Conservation (phyloP, 2,888 invertebrate species). For the Drosophila paranaensis region DNA sequence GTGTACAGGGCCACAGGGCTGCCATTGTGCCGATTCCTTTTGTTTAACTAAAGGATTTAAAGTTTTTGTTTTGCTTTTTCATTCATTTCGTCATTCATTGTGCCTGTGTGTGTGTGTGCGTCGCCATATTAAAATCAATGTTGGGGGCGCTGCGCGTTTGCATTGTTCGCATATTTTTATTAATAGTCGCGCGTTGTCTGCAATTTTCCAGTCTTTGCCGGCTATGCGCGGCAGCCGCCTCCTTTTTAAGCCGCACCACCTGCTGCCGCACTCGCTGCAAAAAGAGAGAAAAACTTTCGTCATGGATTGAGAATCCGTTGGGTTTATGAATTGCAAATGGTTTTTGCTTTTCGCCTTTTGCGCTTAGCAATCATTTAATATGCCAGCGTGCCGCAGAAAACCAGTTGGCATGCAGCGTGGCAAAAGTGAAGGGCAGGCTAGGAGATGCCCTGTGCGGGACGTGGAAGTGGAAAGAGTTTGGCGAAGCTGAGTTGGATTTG, state of each 20-base stretch:
- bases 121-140: slow-evolving; percentile 70
- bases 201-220: slow-evolving; percentile 56
- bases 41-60: slow-evolving; percentile 74
- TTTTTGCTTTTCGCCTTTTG: slow-evolving; percentile 63
- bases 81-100: slow-evolving; percentile 70
- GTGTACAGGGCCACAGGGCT: slow-evolving; percentile 28
- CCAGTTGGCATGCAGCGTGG: slow-evolving; percentile 3
- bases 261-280: slow-evolving; percentile 53
- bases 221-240: neutral
- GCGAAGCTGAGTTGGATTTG: neutral
- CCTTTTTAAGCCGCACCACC: slow-evolving; percentile 27
- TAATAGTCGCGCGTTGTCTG: slow-evolving; percentile 72
- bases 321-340: slow-evolving; percentile 69
- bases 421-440: neutral
- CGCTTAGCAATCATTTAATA: slow-evolving; percentile 71
- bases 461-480: neutral
- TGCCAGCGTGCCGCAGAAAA: slow-evolving; percentile 60
- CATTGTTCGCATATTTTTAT: slow-evolving; percentile 73
- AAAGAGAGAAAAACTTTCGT: slow-evolving; percentile 35
- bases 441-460: neutral
- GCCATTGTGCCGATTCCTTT: slow-evolving; percentile 63
- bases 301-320: slow-evolving; percentile 62
- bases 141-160: slow-evolving; percentile 50
- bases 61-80: slow-evolving; percentile 70
- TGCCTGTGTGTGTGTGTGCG: slow-evolving; percentile 24